Evolutionary conservation across 2,888 invertebrate genomes (phyloP), one percentile per base, ranked within the genome.

Genomic region (Vannuccia rotundouncinata): DNA sequence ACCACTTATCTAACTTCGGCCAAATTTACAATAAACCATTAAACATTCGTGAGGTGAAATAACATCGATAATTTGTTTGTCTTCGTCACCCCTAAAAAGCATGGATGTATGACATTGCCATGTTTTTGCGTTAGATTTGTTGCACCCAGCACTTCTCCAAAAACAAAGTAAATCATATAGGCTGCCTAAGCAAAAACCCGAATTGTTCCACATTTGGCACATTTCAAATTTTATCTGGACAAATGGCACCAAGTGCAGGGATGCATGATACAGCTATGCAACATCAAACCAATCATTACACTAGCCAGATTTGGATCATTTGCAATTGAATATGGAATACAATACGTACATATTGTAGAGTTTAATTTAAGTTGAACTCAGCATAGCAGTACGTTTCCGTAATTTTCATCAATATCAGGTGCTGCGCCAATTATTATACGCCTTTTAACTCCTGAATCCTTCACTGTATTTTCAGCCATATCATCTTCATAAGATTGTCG

Each of bases 321-420:
- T 45, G 45, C 45, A 45, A 45, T 45, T 45, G 45, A 45, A 45
- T 45, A 45, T 45, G 45, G 45, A 45, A 45, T 45, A 45, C 45
- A 45, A n/a, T n/a, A n/a, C n/a, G n/a, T n/a, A n/a, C n/a, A n/a
- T n/a, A n/a, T n/a, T 66, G 25, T 66, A 66, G 66, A 22, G 66
- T 66, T 66, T 66, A 66, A 66, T 66, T 66, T 66, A 66, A 66
- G 66, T 27, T 66, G 66, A 66, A 66, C 66, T 22, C 66, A 66
- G 66, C 66, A 66, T 66, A 66, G 66, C 66, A 66, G 22, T 66
- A 66, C 22, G 66, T 66, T 66, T 27, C 25, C 25, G 66, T 66
- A 22, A 66, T 66, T 66, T 66, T 66, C 66, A 5, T 66, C 66
- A 22, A 66, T 66, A 66, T 66, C 66, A 66, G 66, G 25, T 66